These are phyloP conservation scores for Akabosia matsudoensis DNA, from an alignment of 1,140 invertebrate genomes.

Conservation along the genomic window DNA sequence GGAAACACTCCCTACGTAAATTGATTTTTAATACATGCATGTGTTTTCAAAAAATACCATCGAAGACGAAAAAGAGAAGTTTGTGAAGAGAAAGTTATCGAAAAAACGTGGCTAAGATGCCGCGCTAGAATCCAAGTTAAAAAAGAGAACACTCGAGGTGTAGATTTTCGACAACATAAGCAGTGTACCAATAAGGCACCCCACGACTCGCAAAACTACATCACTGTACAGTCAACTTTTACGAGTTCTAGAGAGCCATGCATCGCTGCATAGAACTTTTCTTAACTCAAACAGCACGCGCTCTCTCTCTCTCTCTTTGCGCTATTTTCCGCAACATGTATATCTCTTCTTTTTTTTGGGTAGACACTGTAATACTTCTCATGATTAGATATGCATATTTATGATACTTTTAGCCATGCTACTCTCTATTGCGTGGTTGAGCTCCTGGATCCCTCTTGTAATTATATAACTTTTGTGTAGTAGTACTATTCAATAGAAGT, in stretches of 20 bases:
- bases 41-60: background rate
- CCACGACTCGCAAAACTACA: background rate
- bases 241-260: background rate
- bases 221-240: background rate
- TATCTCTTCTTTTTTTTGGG: too few relatives aligned
- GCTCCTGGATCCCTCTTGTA: too few relatives aligned
- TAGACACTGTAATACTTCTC: too few relatives aligned
- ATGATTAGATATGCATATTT: too few relatives aligned
- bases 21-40: too few relatives aligned
- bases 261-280: background rate
- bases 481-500: too few relatives aligned
- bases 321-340: too few relatives aligned
- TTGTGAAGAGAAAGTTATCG: background rate
- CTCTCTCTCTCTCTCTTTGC: background rate
- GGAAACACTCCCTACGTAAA: too few relatives aligned
- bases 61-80: background rate
- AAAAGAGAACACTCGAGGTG: conserved; percentile 11
- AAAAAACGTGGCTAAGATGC: conserved; percentile 1
- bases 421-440: too few relatives aligned
- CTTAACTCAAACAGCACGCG: too few relatives aligned
- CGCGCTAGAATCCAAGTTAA: background rate
- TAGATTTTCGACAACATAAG: background rate
- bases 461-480: too few relatives aligned
- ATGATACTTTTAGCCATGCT: too few relatives aligned
- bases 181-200: conserved; percentile 10